phyloP scores from a whole-genome alignment of 2,113 vertebrate species.

The Burhinus oedicnemus region DNA sequence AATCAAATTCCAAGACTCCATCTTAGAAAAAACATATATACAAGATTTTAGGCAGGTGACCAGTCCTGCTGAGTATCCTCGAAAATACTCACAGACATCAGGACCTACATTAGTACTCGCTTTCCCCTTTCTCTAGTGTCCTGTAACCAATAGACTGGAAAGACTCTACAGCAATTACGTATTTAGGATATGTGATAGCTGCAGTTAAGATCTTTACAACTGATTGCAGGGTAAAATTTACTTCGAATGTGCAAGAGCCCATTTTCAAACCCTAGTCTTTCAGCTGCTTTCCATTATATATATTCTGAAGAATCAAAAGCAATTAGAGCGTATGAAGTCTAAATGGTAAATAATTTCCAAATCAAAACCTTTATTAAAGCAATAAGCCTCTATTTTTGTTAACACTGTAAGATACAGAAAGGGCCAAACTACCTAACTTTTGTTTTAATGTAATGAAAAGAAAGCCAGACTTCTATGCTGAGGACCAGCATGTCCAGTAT shows the following conservation, averaged over 20 bases:
- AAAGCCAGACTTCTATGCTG: background rate
- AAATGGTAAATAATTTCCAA: conserved; percentile 63
- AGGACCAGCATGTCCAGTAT: background rate
- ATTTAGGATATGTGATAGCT: conserved; percentile 56
- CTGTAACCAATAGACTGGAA: conserved; percentile 39
- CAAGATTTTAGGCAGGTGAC: background rate
- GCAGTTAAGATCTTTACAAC: conserved; percentile 54
- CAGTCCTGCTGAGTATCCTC: background rate
- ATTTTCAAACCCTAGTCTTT: conserved; percentile 42
- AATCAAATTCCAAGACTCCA: background rate
- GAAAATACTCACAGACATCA: background rate
- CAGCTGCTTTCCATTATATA: conserved; percentile 59
- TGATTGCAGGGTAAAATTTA: conserved; percentile 62
- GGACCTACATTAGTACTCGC: background rate
- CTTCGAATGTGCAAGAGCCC: conserved; percentile 60
- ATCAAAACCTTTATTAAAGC: conserved; percentile 53
- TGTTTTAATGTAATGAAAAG: background rate
- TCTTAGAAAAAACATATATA: background rate
- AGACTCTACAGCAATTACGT: conserved; percentile 55
- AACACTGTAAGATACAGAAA: background rate
- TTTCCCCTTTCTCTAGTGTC: background rate
- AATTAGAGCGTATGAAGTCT: conserved; percentile 27
- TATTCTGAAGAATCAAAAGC: conserved; percentile 54
- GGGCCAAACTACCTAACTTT: conserved; percentile 19
- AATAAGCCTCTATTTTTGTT: conserved; percentile 33